Evolutionary conservation across 2,888 invertebrate species (phyloP).

Genomic region (Drosophila formosana): DNA sequence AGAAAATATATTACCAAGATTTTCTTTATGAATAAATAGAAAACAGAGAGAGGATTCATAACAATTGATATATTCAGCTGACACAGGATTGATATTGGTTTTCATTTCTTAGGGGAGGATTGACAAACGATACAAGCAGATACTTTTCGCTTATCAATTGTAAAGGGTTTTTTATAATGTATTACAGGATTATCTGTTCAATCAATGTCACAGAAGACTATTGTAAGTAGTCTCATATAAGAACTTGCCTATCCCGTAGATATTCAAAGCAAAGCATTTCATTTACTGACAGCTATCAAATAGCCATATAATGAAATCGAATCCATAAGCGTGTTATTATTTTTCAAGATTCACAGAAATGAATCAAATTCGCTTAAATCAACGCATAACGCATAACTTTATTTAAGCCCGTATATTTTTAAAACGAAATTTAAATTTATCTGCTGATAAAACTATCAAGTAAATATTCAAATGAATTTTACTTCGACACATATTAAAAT

Average conservation of each 20-base stretch:
- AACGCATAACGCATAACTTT: background rate
- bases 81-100: background rate
- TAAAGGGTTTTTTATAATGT: background rate
- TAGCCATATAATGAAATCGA: background rate
- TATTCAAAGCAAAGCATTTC: background rate
- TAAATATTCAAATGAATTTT: background rate
- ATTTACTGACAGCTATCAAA: background rate
- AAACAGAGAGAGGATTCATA: background rate
- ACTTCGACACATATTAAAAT: background rate
- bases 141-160: background rate
- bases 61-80: background rate
- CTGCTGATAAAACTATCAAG: background rate
- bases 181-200: background rate
- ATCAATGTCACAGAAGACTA: too few species aligned
- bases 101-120: background rate
- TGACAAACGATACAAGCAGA: background rate
- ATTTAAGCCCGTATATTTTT: background rate
- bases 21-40: background rate
- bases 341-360: background rate
- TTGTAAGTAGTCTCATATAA: background rate
- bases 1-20: background rate
- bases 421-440: background rate
- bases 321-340: background rate
- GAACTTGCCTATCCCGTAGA: background rate
- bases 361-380: background rate